Percentiles rank a stretch among this genome's conserved stretches.
These are phyloP conservation scores for Anarhynchus alexandrinus DNA, from an alignment of 2,113 vertebrate genomes.

Conservation along the genomic window DNA sequence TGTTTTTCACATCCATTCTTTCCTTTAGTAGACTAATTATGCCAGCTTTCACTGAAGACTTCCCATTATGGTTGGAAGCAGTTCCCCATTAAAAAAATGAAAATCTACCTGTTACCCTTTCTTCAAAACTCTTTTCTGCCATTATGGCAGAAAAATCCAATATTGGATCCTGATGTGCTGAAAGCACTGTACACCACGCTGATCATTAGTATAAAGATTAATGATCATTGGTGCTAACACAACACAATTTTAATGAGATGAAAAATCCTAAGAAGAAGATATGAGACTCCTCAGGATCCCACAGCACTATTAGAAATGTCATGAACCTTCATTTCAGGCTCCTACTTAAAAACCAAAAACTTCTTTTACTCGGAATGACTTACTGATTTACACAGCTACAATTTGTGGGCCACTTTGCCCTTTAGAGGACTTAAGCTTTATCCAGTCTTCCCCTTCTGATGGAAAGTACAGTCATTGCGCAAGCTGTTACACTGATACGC, in stretches of 20 bases:
- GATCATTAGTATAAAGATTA: not conserved
- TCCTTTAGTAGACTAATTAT: not conserved
- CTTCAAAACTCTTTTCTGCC: not conserved
- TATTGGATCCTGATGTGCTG: not conserved
- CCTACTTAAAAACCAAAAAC: not conserved
- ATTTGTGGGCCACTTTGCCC: not conserved
- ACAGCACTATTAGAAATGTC: not conserved
- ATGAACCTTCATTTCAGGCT: not conserved
- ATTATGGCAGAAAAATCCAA: not conserved
- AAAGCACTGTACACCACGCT: not conserved
- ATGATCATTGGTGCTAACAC: not conserved
- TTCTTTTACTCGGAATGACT: not conserved
- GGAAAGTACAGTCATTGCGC: fast-evolving
- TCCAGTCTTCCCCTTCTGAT: not conserved
- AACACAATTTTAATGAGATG: not conserved
- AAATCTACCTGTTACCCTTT: not conserved
- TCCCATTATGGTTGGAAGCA: not conserved
- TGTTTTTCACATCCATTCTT: not conserved
- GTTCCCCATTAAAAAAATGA: not conserved
- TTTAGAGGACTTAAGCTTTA: not conserved
- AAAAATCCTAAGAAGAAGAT: not conserved
- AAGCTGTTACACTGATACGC: not conserved
- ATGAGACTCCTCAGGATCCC: not conserved
- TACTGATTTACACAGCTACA: not conserved
- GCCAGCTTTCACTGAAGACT: not conserved